phyloP scores from a whole-genome alignment of 2,888 invertebrate species.

The Brenthis daphne region DNA sequence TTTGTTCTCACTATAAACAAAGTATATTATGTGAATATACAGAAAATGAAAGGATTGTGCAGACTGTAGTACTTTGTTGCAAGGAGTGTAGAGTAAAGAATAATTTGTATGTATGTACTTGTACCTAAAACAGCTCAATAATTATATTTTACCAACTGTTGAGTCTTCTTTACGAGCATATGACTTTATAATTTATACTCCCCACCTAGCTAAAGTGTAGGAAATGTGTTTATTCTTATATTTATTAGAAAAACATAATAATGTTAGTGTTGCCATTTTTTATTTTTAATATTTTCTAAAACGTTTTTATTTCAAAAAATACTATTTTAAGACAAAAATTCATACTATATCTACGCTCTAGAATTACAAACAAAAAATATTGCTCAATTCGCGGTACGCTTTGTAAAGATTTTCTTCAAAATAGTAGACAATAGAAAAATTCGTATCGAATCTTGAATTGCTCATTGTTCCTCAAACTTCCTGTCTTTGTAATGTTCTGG shows the following conservation, averaged over 20 bases:
- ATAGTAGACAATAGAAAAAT: conserved; percentile 56
- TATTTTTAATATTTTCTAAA: no score
- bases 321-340: background rate
- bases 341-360: background rate
- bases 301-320: background rate
- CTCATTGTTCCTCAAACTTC: conserved; percentile 58
- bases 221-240: no score
- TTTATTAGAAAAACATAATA: no score
- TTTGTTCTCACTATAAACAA: conserved; percentile 15
- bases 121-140: no score
- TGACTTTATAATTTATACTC: no score
- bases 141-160: no score
- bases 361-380: background rate
- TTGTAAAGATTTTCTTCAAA: conserved; percentile 25
- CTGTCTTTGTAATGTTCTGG: conserved; percentile 42
- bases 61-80: background rate
- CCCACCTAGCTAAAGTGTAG: no score
- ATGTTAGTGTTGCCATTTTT: no score
- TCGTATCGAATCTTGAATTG: conserved; percentile 75
- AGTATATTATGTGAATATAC: background rate
- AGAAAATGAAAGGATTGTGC: background rate
- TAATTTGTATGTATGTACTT: no score
- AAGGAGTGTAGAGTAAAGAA: no score
- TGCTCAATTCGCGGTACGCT: conserved; percentile 7
- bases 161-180: no score